Percentiles rank a stretch among this genome's conserved stretches.
Conservation (phyloP, 2,888 invertebrate genomes). For the Lasioglossum calceatum region DNA sequence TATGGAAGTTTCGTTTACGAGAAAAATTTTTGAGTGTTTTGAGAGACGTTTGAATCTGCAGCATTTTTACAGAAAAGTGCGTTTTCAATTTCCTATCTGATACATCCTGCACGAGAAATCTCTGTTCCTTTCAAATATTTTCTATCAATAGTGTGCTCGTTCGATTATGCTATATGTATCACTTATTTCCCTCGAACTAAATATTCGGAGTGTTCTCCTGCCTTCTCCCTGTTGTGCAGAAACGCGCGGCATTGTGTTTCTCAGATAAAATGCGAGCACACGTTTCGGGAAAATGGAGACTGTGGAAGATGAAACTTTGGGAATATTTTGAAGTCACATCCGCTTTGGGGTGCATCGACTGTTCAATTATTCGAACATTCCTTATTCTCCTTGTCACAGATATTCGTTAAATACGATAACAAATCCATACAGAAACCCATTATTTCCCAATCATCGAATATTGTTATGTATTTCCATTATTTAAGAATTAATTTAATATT, state of each 20-base stretch:
- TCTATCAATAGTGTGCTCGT: background rate
- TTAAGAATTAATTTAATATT: background rate
- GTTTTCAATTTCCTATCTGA: no score
- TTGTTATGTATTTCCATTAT: background rate
- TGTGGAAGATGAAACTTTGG: background rate
- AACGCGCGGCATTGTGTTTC: background rate
- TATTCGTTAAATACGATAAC: background rate
- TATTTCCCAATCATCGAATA: background rate
- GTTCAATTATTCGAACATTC: background rate
- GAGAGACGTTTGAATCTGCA: no score
- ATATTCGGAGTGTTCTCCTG: background rate
- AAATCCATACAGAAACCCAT: background rate
- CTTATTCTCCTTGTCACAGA: background rate
- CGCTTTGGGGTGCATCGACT: background rate
- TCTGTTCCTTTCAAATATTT: background rate
- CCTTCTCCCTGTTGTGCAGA: background rate
- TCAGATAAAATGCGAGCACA: background rate
- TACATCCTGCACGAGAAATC: background rate
- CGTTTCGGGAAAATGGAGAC: background rate
- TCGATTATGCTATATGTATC: background rate
- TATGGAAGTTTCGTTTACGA: no score
- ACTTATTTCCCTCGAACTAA: background rate
- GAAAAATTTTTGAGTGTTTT: no score
- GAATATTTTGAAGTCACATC: conserved; percentile 4
- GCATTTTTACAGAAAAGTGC: no score